Percentiles rank a stretch among this genome's conserved stretches.
Evolutionary conservation across 2,797 vertebrate genomes (phyloP).

Genomic region (Bradypus variegatus): DNA sequence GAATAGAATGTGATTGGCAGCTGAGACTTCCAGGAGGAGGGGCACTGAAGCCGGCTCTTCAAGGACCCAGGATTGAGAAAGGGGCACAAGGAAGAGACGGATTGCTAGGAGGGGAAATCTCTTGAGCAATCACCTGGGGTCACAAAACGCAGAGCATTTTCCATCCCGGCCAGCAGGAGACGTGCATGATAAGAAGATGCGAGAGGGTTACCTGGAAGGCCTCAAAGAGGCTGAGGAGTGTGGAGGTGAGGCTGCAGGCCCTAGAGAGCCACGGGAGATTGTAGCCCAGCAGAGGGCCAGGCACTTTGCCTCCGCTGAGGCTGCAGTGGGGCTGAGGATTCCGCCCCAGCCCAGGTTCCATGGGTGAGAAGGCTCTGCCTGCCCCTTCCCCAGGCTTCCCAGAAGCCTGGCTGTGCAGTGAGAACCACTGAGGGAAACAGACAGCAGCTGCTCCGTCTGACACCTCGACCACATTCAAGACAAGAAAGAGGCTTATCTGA

Average conservation of each 20-base stretch:
- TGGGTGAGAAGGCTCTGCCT: not conserved
- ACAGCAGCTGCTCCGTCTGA: constrained; percentile 37
- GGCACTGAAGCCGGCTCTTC: not conserved
- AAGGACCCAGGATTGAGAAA: not conserved
- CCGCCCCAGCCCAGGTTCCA: not conserved
- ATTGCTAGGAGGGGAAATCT: not conserved
- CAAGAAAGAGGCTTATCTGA: constrained; percentile 37
- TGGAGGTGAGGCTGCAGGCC: not conserved
- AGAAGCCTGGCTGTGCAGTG: not conserved
- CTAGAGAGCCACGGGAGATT: not conserved
- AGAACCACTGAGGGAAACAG: constrained; percentile 33
- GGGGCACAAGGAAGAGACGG: not conserved
- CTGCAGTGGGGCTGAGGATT: not conserved
- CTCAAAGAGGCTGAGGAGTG: not conserved
- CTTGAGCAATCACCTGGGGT: not conserved
- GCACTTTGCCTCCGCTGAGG: not conserved
- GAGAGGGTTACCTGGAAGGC: not conserved
- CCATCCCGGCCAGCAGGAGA: not conserved
- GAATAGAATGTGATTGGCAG: not conserved
- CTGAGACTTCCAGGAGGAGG: not conserved
- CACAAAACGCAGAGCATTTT: not conserved
- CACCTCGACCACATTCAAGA: constrained; percentile 63
- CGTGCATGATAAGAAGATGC: not conserved
- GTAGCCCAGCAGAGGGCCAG: not conserved
- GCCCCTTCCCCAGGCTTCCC: not conserved